A percentile compares a stretch with the other conserved stretches of the same genome.
Conservation (phyloP, 2,113 vertebrate species). For the Pungitius pungitius region DNA sequence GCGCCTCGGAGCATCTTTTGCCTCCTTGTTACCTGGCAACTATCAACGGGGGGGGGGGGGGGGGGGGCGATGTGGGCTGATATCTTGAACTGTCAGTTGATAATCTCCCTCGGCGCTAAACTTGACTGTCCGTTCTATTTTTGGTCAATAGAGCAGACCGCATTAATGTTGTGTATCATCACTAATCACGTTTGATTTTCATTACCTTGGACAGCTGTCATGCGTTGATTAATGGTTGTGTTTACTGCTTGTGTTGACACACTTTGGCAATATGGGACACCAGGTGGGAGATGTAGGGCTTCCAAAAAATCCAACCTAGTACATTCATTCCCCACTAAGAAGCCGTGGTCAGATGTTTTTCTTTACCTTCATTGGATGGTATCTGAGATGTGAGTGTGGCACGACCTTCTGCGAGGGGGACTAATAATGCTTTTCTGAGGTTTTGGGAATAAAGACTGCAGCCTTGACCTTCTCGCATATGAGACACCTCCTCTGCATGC, state of each 20-base stretch:
- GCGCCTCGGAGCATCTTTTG: background rate
- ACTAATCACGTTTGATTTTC: constrained; percentile 40
- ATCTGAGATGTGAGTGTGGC: constrained; percentile 21
- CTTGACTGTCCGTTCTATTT: constrained; percentile 13
- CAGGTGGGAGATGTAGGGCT: constrained; percentile 43
- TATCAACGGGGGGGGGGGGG: too few relatives aligned
- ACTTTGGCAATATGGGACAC: constrained; percentile 47
- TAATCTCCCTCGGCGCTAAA: constrained; percentile 8
- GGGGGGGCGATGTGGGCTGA: background rate
- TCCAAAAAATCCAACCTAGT: constrained; percentile 26
- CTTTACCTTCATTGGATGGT: constrained; percentile 10
- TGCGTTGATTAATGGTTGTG: constrained; percentile 40
- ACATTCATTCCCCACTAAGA: constrained; percentile 35
- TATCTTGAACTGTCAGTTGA: background rate
- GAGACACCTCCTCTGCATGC: constrained; percentile 47
- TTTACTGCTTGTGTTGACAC: constrained; percentile 55
- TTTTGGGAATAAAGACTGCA: constrained; percentile 2
- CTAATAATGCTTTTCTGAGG: constrained; percentile 45
- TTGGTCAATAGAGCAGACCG: constrained; percentile 9
- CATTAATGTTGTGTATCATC: constrained; percentile 39
- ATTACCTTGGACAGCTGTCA: constrained; percentile 26
- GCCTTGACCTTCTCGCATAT: constrained; percentile 48
- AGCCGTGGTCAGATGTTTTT: constrained; percentile 24
- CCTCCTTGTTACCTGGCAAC: background rate
- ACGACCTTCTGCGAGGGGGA: constrained; percentile 1